phyloP scores from a whole-genome alignment of 2,113 vertebrate species.

The Zosterops japonicus region DNA sequence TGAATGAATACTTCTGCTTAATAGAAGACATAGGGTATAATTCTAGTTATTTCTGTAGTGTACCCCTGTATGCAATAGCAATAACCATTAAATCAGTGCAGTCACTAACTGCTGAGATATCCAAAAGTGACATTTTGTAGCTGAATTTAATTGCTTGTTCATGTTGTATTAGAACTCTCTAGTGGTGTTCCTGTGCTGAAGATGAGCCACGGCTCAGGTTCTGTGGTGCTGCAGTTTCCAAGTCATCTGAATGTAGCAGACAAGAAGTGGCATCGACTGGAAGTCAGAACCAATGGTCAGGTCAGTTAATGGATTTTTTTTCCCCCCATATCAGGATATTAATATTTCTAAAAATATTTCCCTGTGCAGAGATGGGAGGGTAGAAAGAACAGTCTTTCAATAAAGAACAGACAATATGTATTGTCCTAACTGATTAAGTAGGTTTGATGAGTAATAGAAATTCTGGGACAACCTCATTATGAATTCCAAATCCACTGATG shows the following conservation, averaged over 20 bases:
- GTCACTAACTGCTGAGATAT: neutral
- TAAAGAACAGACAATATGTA: neutral
- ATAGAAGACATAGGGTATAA: neutral
- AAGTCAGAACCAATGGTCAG: constrained; percentile 86
- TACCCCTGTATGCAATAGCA: neutral
- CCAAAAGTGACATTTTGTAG: neutral
- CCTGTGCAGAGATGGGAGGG: neutral
- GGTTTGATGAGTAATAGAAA: neutral
- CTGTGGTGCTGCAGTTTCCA: constrained; percentile 83
- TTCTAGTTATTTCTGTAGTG: neutral
- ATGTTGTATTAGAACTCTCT: constrained; percentile 76
- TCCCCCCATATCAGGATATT: neutral
- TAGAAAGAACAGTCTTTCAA: neutral
- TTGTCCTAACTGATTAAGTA: neutral
- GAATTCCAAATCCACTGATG: neutral
- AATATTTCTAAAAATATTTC: neutral
- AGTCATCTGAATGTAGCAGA: constrained; percentile 85
- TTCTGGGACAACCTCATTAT: neutral
- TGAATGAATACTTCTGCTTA: neutral
- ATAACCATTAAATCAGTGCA: neutral
- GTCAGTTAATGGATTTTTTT: constrained; percentile 58
- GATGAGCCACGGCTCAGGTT: constrained; percentile 84
- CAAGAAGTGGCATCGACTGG: constrained; percentile 86
- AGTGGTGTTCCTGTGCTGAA: constrained; percentile 83
- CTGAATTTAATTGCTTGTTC: neutral